phyloP scores from a whole-genome alignment of 2,113 vertebrate genomes.

The Hippolais icterina region DNA sequence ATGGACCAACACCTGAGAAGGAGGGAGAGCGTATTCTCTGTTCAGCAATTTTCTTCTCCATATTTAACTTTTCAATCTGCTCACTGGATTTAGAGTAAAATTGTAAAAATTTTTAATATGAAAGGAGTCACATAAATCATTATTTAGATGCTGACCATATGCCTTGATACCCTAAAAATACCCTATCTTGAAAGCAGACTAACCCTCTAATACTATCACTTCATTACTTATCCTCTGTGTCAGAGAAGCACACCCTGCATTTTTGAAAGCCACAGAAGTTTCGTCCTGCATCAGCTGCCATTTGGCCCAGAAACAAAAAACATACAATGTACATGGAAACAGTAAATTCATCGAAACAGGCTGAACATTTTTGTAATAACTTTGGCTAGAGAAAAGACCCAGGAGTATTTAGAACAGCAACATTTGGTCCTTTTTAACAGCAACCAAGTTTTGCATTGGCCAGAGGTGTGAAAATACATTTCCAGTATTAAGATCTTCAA shows the following conservation, averaged over 20 bases:
- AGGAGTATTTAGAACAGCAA: not conserved
- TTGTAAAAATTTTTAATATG: not conserved
- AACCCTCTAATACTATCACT: not conserved
- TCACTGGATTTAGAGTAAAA: not conserved
- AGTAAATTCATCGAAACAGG: not conserved
- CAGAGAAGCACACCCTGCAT: not conserved
- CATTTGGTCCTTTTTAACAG: not conserved
- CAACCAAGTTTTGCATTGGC: not conserved
- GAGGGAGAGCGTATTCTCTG: not conserved
- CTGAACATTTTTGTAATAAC: not conserved
- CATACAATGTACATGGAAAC: not conserved
- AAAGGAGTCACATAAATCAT: not conserved
- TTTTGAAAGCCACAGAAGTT: not conserved
- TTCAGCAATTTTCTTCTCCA: not conserved
- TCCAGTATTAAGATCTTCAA: not conserved
- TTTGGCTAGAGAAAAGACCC: not conserved
- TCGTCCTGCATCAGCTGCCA: not conserved
- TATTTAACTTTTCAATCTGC: not conserved
- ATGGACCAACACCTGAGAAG: slow-evolving; percentile 87
- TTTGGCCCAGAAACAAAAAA: not conserved
- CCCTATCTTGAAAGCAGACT: not conserved
- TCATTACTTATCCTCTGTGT: not conserved
- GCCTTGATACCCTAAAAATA: not conserved
- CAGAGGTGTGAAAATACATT: not conserved
- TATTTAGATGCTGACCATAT: not conserved